phyloP scores from a whole-genome alignment of 2,113 vertebrate genomes.

The Corydoras maculifer region DNA sequence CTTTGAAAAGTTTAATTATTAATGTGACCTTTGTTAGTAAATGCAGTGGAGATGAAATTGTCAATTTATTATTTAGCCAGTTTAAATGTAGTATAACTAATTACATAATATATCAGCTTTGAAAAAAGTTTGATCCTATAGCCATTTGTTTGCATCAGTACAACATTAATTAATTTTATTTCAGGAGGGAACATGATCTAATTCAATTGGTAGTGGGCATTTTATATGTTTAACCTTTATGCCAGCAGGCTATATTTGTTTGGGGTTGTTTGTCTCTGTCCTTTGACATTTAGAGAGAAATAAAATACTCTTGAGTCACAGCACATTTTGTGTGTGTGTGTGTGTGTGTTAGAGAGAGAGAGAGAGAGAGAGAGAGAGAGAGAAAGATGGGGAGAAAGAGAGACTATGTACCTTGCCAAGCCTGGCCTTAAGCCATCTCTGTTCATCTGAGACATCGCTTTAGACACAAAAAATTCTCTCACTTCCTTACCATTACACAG shows the following conservation, averaged over 20 bases:
- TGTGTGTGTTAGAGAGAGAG: neutral
- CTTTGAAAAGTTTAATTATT: too few species aligned
- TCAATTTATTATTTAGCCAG: too few species aligned
- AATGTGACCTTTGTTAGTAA: too few species aligned
- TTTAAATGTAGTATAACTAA: too few species aligned
- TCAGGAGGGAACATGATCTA: conserved; percentile 1
- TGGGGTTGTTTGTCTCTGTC: conserved; percentile 19
- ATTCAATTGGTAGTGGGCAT: neutral
- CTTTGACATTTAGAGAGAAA: conserved; percentile 48
- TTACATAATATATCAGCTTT: too few species aligned
- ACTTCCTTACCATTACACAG: neutral
- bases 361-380: too few species aligned
- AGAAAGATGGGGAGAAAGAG: too few species aligned
- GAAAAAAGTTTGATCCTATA: neutral
- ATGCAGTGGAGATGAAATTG: too few species aligned
- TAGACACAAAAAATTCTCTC: neutral
- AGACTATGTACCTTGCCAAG: conserved; percentile 1
- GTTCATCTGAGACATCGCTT: neutral
- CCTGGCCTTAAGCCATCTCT: conserved; percentile 13
- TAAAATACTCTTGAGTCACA: conserved; percentile 16
- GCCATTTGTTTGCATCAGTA: neutral
- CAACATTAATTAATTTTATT: conserved; percentile 3
- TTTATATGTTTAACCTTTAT: conserved; percentile 25
- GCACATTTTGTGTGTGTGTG: neutral
- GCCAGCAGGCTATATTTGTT: neutral